Evolutionary conservation across 2,888 invertebrate species (phyloP).

Genomic region (Melangyna quadrimaculata): DNA sequence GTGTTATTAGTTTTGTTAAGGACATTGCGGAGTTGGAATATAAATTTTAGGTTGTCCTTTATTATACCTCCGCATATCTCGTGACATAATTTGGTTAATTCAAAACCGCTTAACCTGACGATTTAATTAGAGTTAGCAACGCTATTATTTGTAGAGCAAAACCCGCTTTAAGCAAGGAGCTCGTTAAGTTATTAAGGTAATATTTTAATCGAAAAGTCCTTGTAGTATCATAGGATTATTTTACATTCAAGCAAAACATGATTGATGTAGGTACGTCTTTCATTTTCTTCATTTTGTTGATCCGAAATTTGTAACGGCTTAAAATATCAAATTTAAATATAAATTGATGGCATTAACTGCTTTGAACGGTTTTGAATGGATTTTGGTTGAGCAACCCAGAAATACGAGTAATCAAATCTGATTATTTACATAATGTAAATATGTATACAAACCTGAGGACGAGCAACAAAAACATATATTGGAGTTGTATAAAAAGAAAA

Average conservation of each 20-base stretch:
- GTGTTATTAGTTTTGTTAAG: constrained; percentile 26
- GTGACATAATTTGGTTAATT: constrained; percentile 44
- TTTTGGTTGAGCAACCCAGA: no score
- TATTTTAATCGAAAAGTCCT: background rate
- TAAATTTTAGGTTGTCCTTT: background rate
- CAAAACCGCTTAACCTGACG: constrained; percentile 36
- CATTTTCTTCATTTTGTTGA: background rate
- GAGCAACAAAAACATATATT: no score
- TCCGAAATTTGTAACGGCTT: background rate
- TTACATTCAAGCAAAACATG: background rate
- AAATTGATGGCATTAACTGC: background rate
- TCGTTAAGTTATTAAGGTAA: background rate
- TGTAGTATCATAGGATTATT: background rate
- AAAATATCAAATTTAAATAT: background rate
- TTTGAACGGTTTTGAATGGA: no score
- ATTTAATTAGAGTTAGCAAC: constrained; percentile 31
- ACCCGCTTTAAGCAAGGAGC: background rate
- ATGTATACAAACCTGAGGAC: no score
- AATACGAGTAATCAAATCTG: no score
- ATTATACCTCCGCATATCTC: background rate
- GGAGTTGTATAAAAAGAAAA: no score
- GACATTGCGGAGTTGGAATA: constrained; percentile 12
- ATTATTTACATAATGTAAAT: no score
- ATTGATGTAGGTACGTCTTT: no score
- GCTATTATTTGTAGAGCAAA: background rate